These are phyloP conservation scores for Meandrina meandrites DNA, from an alignment of 92 coral and sea anemone genomes.

Conservation along the genomic window DNA sequence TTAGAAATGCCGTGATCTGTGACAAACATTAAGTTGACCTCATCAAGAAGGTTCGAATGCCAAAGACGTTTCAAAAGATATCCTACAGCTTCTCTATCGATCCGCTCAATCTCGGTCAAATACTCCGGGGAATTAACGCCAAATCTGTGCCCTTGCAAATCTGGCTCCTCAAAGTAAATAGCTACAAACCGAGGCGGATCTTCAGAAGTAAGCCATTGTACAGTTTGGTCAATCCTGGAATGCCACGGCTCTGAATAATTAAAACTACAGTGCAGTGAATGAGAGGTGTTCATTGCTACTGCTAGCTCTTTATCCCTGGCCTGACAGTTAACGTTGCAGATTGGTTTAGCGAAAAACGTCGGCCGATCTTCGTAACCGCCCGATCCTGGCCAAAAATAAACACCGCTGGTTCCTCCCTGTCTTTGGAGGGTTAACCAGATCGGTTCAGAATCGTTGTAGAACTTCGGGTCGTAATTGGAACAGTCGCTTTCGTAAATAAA, in stretches of 20 bases:
- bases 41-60: slow-evolving; percentile 56
- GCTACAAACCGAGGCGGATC: slow-evolving; percentile 38
- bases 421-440: slow-evolving; percentile 45
- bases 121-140: slow-evolving; percentile 23
- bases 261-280: slow-evolving; percentile 20
- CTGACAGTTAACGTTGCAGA: slow-evolving; percentile 11
- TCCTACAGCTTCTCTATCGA: slow-evolving; percentile 29
- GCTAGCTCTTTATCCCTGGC: neutral
- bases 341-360: slow-evolving; percentile 24
- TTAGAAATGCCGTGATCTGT: slow-evolving; percentile 86
- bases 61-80: slow-evolving; percentile 28
- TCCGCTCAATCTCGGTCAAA: slow-evolving; percentile 1
- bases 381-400: slow-evolving; percentile 48
- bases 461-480: slow-evolving; percentile 42
- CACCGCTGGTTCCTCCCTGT: slow-evolving; percentile 33
- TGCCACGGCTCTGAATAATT: slow-evolving; percentile 31
- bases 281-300: neutral
- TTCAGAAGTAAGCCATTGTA: slow-evolving; percentile 28
- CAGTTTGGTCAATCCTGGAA: slow-evolving; percentile 19
- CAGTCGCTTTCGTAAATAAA: slow-evolving; percentile 35
- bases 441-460: slow-evolving; percentile 49
- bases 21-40: slow-evolving; percentile 70
- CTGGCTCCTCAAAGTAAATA: slow-evolving; percentile 45
- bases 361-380: slow-evolving; percentile 33
- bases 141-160: slow-evolving; percentile 22